Conservation (phyloP, 1,140 invertebrate genomes). For the Saccostrea cuccullata region DNA sequence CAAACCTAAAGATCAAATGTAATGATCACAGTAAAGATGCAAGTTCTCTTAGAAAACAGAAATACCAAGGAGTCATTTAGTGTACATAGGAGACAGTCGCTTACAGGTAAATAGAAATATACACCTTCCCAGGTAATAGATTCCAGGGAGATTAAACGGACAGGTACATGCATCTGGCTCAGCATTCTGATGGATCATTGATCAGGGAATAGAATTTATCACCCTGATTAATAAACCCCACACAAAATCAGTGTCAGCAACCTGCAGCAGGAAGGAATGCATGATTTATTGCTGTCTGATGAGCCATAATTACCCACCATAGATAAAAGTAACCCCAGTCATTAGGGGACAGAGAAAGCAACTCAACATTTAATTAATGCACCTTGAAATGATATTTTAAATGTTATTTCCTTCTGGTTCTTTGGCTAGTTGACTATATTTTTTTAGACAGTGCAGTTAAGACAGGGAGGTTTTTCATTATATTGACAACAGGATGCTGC, state of each 20-base stretch:
- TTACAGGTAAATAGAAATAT: background rate
- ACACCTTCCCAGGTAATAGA: background rate
- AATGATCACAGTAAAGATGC: no score
- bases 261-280: background rate
- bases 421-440: no score
- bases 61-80: background rate
- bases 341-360: background rate
- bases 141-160: background rate
- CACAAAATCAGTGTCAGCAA: conserved; percentile 1
- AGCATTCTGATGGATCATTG: background rate
- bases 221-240: background rate
- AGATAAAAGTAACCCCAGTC: background rate
- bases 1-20: no score
- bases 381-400: no score
- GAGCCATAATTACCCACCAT: background rate
- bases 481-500: background rate
- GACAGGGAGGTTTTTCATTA: no score
- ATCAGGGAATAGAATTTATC: background rate
- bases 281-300: background rate
- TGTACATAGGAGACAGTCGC: background rate
- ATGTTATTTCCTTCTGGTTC: no score
- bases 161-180: background rate
- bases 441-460: no score
- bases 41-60: no score
- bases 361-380: no score